A percentile compares a stretch with the other conserved stretches of the same genome.
Conservation (phyloP, 2,113 vertebrate species). For the Melanotaenia duboulayi region DNA sequence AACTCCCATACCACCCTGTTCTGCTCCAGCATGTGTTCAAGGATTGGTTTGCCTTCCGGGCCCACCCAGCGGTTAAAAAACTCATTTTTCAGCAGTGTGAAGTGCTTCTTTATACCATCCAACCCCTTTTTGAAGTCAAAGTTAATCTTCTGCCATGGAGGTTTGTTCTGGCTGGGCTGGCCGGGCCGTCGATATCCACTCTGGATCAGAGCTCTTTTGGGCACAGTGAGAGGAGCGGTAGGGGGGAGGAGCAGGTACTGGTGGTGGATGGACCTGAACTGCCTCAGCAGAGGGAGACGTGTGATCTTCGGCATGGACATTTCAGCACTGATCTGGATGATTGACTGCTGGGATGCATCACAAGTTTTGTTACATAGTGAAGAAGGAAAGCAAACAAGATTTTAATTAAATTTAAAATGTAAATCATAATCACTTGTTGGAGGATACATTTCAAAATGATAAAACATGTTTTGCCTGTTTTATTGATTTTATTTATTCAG, state of each 20-base stretch:
- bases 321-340: not conserved
- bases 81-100: slow-evolving; percentile 84
- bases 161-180: slow-evolving; percentile 68
- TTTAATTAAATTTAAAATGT: too few species aligned
- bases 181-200: slow-evolving; percentile 85
- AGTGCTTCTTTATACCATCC: slow-evolving; percentile 83
- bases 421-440: too few species aligned
- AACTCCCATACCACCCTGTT: slow-evolving; percentile 92
- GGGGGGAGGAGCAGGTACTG: slow-evolving; percentile 44
- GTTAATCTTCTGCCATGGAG: slow-evolving; percentile 77
- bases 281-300: slow-evolving; percentile 48
- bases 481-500: too few species aligned
- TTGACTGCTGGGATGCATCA: slow-evolving; percentile 31
- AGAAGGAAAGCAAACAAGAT: not conserved
- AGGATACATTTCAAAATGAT: too few species aligned
- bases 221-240: slow-evolving; percentile 3
- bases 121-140: slow-evolving; percentile 87
- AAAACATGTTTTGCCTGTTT: too few species aligned
- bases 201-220: slow-evolving; percentile 54
- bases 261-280: slow-evolving; percentile 43
- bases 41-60: slow-evolving; percentile 80
- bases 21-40: slow-evolving; percentile 85
- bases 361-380: not conserved
- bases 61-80: slow-evolving; percentile 76
- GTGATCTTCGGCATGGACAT: slow-evolving; percentile 56